Evolutionary conservation across 2,797 vertebrate species (phyloP).

Genomic region (Tenualosa ilisha): DNA sequence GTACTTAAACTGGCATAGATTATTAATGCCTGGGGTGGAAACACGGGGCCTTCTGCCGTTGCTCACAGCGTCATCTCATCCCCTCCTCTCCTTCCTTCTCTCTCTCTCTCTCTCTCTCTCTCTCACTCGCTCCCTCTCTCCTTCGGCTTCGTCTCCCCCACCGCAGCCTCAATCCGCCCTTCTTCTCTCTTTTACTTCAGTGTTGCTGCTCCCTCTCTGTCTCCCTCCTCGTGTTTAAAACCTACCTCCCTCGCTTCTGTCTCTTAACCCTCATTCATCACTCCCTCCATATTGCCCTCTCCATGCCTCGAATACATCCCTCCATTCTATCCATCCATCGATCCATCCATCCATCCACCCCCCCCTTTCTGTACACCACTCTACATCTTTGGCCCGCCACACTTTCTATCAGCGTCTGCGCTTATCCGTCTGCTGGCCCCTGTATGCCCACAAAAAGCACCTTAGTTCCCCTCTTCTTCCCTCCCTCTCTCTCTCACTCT

Average conservation of each 20-base stretch:
- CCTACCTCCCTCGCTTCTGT: not conserved
- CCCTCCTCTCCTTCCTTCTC: not conserved
- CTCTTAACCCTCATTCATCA: not conserved
- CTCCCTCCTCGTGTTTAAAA: not conserved
- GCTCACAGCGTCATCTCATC: slow-evolving; percentile 32
- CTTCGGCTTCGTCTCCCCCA: slow-evolving; percentile 64
- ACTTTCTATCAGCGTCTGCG: not conserved
- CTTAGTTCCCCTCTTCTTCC: not conserved
- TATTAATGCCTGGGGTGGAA: slow-evolving; percentile 68
- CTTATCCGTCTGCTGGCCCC: not conserved
- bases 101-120: slow-evolving; percentile 26
- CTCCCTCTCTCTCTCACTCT: not conserved
- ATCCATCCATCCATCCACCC: slow-evolving; percentile 28
- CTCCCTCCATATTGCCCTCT: not conserved
- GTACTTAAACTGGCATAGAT: slow-evolving; percentile 70
- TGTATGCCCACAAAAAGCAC: not conserved
- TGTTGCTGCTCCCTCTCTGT: not conserved
- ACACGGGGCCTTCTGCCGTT: slow-evolving; percentile 8
- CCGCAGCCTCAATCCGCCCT: slow-evolving; percentile 59
- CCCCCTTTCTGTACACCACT: not conserved
- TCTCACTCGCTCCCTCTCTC: slow-evolving; percentile 42
- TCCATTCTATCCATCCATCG: not conserved
- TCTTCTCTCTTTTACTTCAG: slow-evolving; percentile 53
- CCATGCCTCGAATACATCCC: not conserved
- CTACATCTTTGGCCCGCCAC: not conserved